Percentiles rank a stretch among this genome's conserved stretches.
Evolutionary conservation across 2,113 vertebrate genomes (phyloP).

Genomic region (Accipiter cooperii): DNA sequence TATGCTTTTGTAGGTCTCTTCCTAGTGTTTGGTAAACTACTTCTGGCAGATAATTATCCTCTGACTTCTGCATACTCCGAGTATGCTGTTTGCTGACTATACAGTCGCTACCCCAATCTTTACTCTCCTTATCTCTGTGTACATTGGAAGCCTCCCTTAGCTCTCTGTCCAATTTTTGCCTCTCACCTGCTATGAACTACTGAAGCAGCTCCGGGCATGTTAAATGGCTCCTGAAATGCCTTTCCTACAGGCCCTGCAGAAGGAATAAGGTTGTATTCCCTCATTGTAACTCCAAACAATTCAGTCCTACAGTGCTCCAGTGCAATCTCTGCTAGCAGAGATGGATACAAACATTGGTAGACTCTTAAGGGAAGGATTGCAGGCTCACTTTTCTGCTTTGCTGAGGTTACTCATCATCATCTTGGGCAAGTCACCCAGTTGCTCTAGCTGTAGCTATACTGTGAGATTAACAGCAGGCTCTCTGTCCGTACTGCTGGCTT

Average conservation of each 20-base stretch:
- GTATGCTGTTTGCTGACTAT: not conserved
- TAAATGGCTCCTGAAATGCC: not conserved
- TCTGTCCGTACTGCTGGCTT: accelerated
- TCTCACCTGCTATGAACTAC: not conserved
- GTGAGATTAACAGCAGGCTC: not conserved
- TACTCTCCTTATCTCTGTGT: not conserved
- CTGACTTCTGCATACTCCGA: not conserved
- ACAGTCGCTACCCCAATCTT: not conserved
- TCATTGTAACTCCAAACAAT: not conserved
- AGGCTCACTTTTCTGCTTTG: not conserved
- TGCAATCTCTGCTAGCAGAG: not conserved
- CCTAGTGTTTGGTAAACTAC: not conserved
- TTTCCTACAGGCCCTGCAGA: not conserved
- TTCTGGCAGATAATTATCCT: not conserved
- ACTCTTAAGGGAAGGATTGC: not conserved
- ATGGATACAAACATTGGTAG: not conserved
- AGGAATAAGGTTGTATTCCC: not conserved
- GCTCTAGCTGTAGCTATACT: not conserved
- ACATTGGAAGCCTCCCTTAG: not conserved
- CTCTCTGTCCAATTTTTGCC: not conserved
- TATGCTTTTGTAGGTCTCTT: not conserved
- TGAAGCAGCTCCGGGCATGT: not conserved
- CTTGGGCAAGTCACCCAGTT: not conserved
- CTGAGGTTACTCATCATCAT: not conserved
- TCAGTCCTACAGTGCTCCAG: not conserved